Evolutionary conservation across 2,113 vertebrate species (phyloP).

Genomic region (Pseudorhombus dupliciocellatus): DNA sequence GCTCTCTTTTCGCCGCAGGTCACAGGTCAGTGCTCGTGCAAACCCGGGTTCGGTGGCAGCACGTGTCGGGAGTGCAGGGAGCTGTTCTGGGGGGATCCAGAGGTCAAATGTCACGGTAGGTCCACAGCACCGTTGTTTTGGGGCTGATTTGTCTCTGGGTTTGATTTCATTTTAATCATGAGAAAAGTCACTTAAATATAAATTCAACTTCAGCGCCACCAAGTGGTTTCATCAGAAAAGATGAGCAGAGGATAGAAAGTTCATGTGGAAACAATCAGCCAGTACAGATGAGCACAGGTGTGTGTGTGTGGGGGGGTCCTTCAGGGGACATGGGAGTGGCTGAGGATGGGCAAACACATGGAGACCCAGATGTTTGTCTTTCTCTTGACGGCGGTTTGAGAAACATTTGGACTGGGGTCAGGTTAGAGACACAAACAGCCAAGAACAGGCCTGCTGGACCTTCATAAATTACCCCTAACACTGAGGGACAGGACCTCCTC

Average conservation of each 20-base stretch:
- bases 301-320: too few species aligned
- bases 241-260: neutral
- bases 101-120: constrained; percentile 89
- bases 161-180: too few species aligned
- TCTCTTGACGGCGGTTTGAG: neutral
- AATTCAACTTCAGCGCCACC: neutral
- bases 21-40: constrained; percentile 92
- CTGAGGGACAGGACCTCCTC: neutral
- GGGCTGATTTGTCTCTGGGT: too few species aligned
- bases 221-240: neutral
- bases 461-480: neutral
- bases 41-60: constrained; percentile 91
- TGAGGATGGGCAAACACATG: too few species aligned
- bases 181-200: neutral
- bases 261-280: too few species aligned
- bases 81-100: constrained; percentile 93
- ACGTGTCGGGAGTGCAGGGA: constrained; percentile 93
- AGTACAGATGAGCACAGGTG: too few species aligned
- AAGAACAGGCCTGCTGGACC: too few species aligned
- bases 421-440: neutral
- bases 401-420: neutral
- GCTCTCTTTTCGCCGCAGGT: constrained; percentile 81
- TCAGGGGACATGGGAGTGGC: too few species aligned
- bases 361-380: too few species aligned
- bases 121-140: neutral